A percentile compares a stretch with the other conserved stretches of the same genome.
These are phyloP conservation scores for Leptinotarsa lineolata DNA, from an alignment of 1,140 invertebrate species.

Conservation along the genomic window DNA sequence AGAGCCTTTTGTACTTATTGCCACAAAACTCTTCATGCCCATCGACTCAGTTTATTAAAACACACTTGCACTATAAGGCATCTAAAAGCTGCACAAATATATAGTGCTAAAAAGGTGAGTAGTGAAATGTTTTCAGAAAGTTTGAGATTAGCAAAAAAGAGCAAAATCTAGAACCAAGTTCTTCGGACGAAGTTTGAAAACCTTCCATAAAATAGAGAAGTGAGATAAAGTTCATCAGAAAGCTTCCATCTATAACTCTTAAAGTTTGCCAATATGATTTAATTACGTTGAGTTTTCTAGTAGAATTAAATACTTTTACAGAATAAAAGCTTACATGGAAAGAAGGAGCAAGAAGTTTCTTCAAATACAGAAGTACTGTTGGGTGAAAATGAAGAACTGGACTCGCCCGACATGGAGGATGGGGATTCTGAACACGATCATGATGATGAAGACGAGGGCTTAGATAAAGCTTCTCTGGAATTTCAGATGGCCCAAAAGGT, in stretches of 20 bases:
- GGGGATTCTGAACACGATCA: not conserved
- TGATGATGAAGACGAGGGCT: constrained; percentile 11
- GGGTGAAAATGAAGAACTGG: not conserved
- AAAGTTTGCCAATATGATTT: too few relatives aligned
- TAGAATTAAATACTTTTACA: too few relatives aligned
- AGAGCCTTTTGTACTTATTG: constrained; percentile 64
- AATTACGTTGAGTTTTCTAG: too few relatives aligned
- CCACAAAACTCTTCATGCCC: constrained; percentile 65
- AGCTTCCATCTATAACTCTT: too few relatives aligned
- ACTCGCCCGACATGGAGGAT: not conserved
- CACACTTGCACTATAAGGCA: constrained; percentile 65
- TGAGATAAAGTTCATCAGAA: too few relatives aligned
- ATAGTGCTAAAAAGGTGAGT: constrained; percentile 46
- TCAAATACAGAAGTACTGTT: too few relatives aligned
- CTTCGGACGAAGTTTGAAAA: too few relatives aligned
- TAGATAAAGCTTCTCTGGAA: not conserved
- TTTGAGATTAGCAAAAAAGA: too few relatives aligned
- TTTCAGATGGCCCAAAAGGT: constrained; percentile 16
- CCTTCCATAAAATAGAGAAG: too few relatives aligned
- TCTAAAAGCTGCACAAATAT: constrained; percentile 59
- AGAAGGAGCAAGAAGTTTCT: too few relatives aligned
- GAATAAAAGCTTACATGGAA: too few relatives aligned
- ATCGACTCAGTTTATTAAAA: constrained; percentile 63
- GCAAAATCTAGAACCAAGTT: too few relatives aligned
- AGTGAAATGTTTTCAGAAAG: not conserved